A percentile compares a stretch with the other conserved stretches of the same genome.
These are phyloP conservation scores for Gryon sp. DNA, from an alignment of 1,140 invertebrate species.

Conservation along the genomic window DNA sequence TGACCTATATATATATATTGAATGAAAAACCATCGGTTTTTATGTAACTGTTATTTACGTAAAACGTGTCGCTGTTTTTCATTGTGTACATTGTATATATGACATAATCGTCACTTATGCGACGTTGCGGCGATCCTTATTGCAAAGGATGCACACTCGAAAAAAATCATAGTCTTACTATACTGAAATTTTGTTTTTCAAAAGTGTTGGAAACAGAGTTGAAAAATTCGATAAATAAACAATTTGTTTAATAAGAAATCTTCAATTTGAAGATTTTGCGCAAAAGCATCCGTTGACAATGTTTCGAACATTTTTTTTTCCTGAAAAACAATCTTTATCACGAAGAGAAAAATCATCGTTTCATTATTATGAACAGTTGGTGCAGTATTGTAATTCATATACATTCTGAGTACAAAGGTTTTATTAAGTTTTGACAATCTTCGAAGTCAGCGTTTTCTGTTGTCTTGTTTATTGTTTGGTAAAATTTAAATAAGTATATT, in stretches of 20 bases:
- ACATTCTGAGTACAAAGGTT: slow-evolving; percentile 49
- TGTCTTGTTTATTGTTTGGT: too few relatives aligned
- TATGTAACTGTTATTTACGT: slow-evolving; percentile 51
- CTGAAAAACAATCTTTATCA: background rate
- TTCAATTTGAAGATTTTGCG: background rate
- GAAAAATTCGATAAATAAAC: too few relatives aligned
- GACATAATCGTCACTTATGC: slow-evolving; percentile 47
- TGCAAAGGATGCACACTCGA: background rate
- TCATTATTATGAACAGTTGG: slow-evolving; percentile 37
- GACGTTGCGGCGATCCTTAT: slow-evolving; percentile 20
- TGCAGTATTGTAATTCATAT: slow-evolving; percentile 50
- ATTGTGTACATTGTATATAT: slow-evolving; percentile 59
- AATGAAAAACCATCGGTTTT: slow-evolving; percentile 46
- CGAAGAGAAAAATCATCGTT: slow-evolving; percentile 13
- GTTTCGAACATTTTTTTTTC: slow-evolving; percentile 5
- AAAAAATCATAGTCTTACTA: background rate
- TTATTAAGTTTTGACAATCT: slow-evolving; percentile 28
- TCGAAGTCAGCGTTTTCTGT: slow-evolving; percentile 45
- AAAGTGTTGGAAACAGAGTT: too few relatives aligned
- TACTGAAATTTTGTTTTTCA: too few relatives aligned
- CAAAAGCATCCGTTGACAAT: too few relatives aligned
- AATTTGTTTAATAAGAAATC: too few relatives aligned
- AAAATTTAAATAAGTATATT: too few relatives aligned
- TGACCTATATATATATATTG: too few relatives aligned
- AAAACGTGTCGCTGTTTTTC: slow-evolving; percentile 58